Evolutionary conservation across 2,797 vertebrate species (phyloP), one percentile per base, ranked within the genome.

Genomic region (Poeciliopsis gracilis): DNA sequence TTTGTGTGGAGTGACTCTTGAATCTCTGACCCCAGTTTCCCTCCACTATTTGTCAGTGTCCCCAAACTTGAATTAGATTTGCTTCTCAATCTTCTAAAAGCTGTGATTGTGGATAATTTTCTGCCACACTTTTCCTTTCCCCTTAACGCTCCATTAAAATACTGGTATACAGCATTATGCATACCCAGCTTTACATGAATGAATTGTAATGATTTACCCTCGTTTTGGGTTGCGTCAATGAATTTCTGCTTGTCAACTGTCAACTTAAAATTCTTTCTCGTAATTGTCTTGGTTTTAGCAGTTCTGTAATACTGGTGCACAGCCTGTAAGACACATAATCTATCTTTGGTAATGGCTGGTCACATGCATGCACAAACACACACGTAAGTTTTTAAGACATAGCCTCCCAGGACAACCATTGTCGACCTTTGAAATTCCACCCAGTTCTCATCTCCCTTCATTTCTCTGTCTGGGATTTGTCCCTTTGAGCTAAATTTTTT

Each of bases 241-340:
- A 66, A 63, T 63, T 33, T 63, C 16, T 63, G 30, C 15, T 10
- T 41, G 36, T 66, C 33, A 20, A 38, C 36, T 41, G 18, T 66
- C 36, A 67, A 69, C 18, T n/a, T 23, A 43, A 23, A 11, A 43
- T 23, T 41, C 4, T 41, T 67, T 41, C 9, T 23, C 1, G 13
- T 67, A 1, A 41, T 25, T 41, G 20, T 38, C 15, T 36, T 38
- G 61, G 16, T 66, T 10, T 4, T 33, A 38, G 18, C 61, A 63
- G 36, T 63, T 63, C 61, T 63, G 30, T 63, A 9, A 16, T 61
- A 33, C 1, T 9, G 20, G 18, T 38, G 7, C 15, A 61, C 30
- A 25, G 3, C 53, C 33, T 20, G 61, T 87, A 84, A 89, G 72
- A 81, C 81, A 82, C 87, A 85, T 88, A 79, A 86, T 80, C 78